phyloP scores from a whole-genome alignment of 2,888 invertebrate genomes.

The Xylota sylvarum region DNA sequence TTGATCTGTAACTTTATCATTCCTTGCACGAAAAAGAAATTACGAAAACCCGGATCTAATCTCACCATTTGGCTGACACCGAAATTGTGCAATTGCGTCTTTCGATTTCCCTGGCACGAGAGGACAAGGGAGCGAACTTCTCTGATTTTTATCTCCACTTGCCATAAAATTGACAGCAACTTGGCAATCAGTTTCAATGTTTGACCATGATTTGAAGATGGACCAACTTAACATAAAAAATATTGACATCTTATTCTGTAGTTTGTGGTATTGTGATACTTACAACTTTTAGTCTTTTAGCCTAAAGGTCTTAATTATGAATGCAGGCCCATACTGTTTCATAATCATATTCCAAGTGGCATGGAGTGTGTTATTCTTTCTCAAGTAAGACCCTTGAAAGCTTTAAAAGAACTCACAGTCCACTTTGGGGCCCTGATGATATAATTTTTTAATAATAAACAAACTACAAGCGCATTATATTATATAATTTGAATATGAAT shows the following conservation, averaged over 20 bases:
- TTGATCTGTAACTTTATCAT: neutral
- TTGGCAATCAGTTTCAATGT: neutral
- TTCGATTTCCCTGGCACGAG: constrained; percentile 13
- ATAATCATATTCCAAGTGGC: constrained; percentile 6
- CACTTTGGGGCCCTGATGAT: constrained; percentile 32
- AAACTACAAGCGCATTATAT: constrained; percentile 11
- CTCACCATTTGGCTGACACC: neutral
- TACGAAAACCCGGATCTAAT: neutral
- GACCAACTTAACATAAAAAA: neutral
- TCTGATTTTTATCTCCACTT: neutral
- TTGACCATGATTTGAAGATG: constrained; percentile 19
- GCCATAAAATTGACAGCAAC: neutral
- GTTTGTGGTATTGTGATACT: neutral
- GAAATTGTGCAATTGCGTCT: neutral
- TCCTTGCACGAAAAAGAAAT: neutral
- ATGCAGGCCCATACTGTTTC: neutral
- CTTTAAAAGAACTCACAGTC: constrained; percentile 4
- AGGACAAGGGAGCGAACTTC: neutral
- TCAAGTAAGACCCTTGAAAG: neutral
- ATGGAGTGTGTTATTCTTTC: neutral
- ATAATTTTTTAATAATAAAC: constrained; percentile 50
- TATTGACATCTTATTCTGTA: constrained; percentile 12
- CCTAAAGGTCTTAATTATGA: constrained; percentile 5
- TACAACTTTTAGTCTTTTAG: neutral
- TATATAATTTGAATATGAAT: constrained; percentile 23